phyloP scores from a whole-genome alignment of 1,140 invertebrate genomes.

The Adoxophyes honmai region DNA sequence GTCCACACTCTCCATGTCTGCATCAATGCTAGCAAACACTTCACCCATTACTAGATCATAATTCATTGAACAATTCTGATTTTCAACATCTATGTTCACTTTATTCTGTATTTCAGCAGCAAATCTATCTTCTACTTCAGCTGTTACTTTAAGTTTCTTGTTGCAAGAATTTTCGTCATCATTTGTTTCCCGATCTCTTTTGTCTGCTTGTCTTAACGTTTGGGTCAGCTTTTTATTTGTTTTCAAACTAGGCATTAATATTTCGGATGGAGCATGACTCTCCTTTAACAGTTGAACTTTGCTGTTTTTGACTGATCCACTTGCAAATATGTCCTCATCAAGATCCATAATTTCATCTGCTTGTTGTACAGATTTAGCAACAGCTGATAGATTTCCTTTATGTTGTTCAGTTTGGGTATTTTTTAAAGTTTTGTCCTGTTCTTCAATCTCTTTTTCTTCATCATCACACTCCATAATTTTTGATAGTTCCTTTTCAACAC shows the following conservation, averaged over 20 bases:
- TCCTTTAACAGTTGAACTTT: slow-evolving; percentile 42
- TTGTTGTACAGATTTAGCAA: slow-evolving; percentile 14
- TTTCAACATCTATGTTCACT: slow-evolving; percentile 18
- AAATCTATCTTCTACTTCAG: slow-evolving; percentile 2
- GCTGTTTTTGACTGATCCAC: slow-evolving; percentile 41
- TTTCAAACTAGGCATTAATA: slow-evolving; percentile 40
- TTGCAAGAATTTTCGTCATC: slow-evolving; percentile 30
- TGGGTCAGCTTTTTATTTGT: slow-evolving; percentile 29
- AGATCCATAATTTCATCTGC: slow-evolving; percentile 30
- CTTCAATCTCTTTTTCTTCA: slow-evolving; percentile 23
- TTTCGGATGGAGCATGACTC: slow-evolving; percentile 45
- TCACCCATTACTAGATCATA: slow-evolving; percentile 56
- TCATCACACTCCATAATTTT: slow-evolving; percentile 42
- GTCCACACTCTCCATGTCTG: slow-evolving; percentile 41
- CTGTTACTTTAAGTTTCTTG: slow-evolving; percentile 43
- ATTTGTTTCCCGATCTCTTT: slow-evolving; percentile 40
- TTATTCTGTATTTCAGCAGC: slow-evolving; percentile 18
- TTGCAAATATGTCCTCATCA: slow-evolving; percentile 57
- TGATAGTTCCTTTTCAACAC: slow-evolving; percentile 57
- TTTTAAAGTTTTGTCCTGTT: slow-evolving; percentile 12
- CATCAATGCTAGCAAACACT: slow-evolving; percentile 63
- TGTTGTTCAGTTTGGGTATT: slow-evolving; percentile 8
- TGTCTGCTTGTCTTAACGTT: slow-evolving; percentile 31
- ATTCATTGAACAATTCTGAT: slow-evolving; percentile 47
- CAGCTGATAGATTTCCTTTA: background rate